Base-by-base conservation (phyloP, 37 sponge, comb jelly and placozoan species). In the Halichondria panicea region DNA sequence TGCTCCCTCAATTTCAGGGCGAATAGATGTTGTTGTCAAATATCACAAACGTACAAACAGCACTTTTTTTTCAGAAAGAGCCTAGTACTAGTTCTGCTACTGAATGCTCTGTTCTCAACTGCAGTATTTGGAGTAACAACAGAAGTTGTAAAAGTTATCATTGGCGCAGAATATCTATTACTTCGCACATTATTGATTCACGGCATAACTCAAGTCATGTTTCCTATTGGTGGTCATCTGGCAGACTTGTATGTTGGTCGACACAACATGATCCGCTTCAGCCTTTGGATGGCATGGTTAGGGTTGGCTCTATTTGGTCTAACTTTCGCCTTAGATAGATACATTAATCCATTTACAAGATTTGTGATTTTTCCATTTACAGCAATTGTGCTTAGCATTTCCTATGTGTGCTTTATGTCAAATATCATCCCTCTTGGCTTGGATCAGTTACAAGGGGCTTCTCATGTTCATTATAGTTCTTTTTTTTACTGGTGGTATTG, bases 401-500 rank as follows among this genome's bases (percentile, higher is more conserved):
- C 81, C 1, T 68, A 75, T n/a, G 67, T 70, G 30, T 70, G 80
- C 38, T 79, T 80, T 48, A 52, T 58, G 45, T 33, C 79, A 19
- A 79, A 79, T 43, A 66, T 86, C 27, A 74, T 80, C 22, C 87
- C 72, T 19, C 80, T 86, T 74, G 87, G 81, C 1, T 32, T 86
- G 52, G 81, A 86, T 55, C 87, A 86, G 43, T 55, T 86, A 22
- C 71, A 66, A 33, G 81, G 69, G 30, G 87, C 67, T 7, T 74
- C 87, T 13, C 53, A 58, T 35, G 32, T 66, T 1, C 81, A 85
- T 37, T 78, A 58, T 66, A 60, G 62, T 40, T 68, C 80, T 32
- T 73, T 86, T 46, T 75, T 80, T 46, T 70, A 68, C 54, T 86
- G 81, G 80, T 86, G 76, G 77, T 86, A 86, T 59, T 86, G 87